phyloP scores from a whole-genome alignment of 2,888 invertebrate genomes.

The Ischnura elegans region DNA sequence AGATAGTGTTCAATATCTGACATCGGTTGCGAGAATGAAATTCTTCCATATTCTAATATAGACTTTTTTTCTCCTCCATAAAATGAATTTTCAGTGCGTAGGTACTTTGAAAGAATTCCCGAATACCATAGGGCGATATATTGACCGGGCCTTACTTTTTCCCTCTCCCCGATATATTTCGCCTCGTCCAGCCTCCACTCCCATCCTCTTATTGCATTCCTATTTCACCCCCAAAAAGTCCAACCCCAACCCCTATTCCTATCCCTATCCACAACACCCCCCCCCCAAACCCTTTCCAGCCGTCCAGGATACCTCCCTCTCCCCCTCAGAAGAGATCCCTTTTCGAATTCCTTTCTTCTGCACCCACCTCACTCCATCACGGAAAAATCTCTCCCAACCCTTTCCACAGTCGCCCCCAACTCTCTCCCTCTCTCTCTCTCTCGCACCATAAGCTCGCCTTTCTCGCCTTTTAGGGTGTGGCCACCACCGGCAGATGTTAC shows the following conservation, averaged over 20 bases:
- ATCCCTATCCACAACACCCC: neutral
- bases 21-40: too few species aligned
- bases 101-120: constrained; percentile 1
- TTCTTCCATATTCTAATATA: too few species aligned
- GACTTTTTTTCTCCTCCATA: neutral
- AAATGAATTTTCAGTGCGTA: neutral
- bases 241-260: too few species aligned
- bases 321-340: neutral
- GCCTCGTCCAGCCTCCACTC: neutral
- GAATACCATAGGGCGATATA: neutral
- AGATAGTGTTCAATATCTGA: too few species aligned
- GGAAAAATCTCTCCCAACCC: neutral
- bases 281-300: neutral
- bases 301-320: neutral
- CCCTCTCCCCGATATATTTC: neutral
- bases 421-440: neutral
- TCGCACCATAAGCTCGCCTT: neutral
- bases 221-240: neutral
- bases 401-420: neutral
- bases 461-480: neutral
- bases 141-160: neutral
- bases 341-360: neutral
- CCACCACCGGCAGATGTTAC: neutral
- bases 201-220: neutral
- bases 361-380: neutral